A percentile compares a stretch with the other conserved stretches of the same genome.
These are phyloP conservation scores for Spicauda simplicius DNA, from an alignment of 2,888 invertebrate genomes.

Conservation along the genomic window DNA sequence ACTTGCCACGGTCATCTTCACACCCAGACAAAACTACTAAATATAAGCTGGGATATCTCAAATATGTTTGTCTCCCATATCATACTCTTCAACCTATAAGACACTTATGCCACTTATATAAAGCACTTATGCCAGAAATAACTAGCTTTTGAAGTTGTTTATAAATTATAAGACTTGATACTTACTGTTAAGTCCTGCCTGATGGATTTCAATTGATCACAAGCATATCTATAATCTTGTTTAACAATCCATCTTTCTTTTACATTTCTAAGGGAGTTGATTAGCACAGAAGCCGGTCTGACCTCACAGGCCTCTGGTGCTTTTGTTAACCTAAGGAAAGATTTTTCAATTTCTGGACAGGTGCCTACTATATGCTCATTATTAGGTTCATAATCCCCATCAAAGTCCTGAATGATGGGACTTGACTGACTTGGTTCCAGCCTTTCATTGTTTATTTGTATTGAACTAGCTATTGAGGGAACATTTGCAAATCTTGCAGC, in stretches of 20 bases:
- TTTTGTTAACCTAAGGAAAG: conserved; percentile 97
- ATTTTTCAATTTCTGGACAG: conserved; percentile 97
- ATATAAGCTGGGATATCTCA: too few relatives aligned
- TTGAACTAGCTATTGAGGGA: conserved; percentile 79
- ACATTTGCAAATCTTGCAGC: conserved; percentile 91
- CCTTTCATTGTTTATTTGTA: conserved; percentile 63
- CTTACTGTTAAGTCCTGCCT: conserved; percentile 98
- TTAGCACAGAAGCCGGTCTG: conserved; percentile 94
- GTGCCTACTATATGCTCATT: conserved; percentile 97
- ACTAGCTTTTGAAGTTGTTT: too few relatives aligned
- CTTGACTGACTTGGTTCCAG: conserved; percentile 62
- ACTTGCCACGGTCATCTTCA: too few relatives aligned
- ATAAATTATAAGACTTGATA: too few relatives aligned
- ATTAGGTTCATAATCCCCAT: conserved; percentile 92
- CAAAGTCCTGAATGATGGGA: conserved; percentile 84
- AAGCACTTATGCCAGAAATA: too few relatives aligned
- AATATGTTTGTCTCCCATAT: too few relatives aligned
- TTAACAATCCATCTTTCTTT: conserved; percentile 95
- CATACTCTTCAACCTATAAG: too few relatives aligned
- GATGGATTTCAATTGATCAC: conserved; percentile 99
- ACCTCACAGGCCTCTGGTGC: conserved; percentile 97
- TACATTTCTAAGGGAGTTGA: conserved; percentile 94
- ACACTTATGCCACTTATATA: too few relatives aligned
- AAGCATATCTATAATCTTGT: conserved; percentile 97
- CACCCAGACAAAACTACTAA: too few relatives aligned